These are phyloP conservation scores for Oxyteleia sp. DNA, from an alignment of 2,888 invertebrate genomes.

Conservation along the genomic window DNA sequence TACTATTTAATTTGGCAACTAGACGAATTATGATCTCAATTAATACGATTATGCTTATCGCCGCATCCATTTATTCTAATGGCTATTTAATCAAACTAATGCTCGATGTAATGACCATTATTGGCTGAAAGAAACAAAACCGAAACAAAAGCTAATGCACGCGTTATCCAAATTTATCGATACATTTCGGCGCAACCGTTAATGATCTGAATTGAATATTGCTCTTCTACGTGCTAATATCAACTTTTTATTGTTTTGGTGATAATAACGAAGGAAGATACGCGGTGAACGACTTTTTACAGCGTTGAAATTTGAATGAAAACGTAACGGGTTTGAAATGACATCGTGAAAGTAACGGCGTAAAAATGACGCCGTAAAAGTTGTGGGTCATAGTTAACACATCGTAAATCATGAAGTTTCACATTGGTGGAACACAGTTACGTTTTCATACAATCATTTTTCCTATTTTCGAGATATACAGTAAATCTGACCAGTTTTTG, in stretches of 20 bases:
- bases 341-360: conserved; percentile 33
- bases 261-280: background rate
- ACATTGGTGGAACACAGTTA: background rate
- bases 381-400: conserved; percentile 11
- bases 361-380: conserved; percentile 31
- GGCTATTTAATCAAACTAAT: background rate
- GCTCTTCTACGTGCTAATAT: too few species aligned
- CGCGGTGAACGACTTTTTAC: background rate
- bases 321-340: conserved; percentile 28
- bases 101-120: background rate
- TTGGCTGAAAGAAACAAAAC: background rate
- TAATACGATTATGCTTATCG: conserved; percentile 26
- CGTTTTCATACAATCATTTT: background rate
- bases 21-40: conserved; percentile 25
- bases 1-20: background rate
- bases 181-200: background rate
- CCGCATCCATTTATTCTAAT: conserved; percentile 3
- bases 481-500: too few species aligned
- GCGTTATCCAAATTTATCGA: background rate
- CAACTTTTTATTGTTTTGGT: too few species aligned
- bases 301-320: conserved; percentile 16
- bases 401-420: conserved; percentile 9
- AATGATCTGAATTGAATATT: background rate
- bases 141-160: background rate
- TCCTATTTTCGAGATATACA: background rate